phyloP scores from a whole-genome alignment of 2,888 invertebrate genomes.

The Drosophila neotestacea region DNA sequence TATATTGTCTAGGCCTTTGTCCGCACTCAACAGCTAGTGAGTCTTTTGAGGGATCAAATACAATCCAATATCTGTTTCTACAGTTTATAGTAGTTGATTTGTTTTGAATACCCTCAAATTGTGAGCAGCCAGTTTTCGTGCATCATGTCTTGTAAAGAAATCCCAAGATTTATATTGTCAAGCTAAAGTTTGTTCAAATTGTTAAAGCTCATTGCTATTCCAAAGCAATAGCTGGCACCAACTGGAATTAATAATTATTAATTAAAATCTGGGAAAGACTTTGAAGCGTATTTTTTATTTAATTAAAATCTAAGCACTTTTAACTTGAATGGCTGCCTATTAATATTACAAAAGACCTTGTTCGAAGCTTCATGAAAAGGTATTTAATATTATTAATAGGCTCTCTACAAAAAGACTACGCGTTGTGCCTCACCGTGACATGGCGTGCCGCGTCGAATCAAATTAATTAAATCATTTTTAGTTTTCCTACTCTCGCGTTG shows the following conservation, averaged over 20 bases:
- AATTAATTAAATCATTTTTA: conserved; percentile 58
- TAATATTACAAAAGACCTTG: conserved; percentile 52
- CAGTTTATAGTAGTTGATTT: conserved; percentile 41
- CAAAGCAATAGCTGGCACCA: conserved; percentile 6
- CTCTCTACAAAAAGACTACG: conserved; percentile 8
- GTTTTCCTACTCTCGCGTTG: conserved; percentile 40
- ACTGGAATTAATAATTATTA: conserved; percentile 41
- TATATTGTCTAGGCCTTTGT: conserved; percentile 45
- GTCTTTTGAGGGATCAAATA: conserved; percentile 52
- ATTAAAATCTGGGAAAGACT: conserved; percentile 32
- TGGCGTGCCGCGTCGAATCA: conserved; percentile 21
- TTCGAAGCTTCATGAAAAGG: conserved; percentile 58
- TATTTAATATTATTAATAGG: conserved; percentile 66
- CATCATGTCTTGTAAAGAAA: conserved; percentile 1
- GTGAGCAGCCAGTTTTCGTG: conserved; percentile 12
- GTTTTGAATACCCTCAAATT: conserved; percentile 24
- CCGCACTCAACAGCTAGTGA: conserved; percentile 1
- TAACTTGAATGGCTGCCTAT: conserved; percentile 72
- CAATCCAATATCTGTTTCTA: conserved; percentile 41
- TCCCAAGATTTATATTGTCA: background rate
- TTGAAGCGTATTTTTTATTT: conserved; percentile 67
- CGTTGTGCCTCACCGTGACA: background rate
- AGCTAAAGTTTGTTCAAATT: background rate
- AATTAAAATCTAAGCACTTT: conserved; percentile 74
- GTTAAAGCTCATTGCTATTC: conserved; percentile 9